These are phyloP conservation scores for Rosalia funebris DNA, from an alignment of 2,888 invertebrate species.

Conservation along the genomic window DNA sequence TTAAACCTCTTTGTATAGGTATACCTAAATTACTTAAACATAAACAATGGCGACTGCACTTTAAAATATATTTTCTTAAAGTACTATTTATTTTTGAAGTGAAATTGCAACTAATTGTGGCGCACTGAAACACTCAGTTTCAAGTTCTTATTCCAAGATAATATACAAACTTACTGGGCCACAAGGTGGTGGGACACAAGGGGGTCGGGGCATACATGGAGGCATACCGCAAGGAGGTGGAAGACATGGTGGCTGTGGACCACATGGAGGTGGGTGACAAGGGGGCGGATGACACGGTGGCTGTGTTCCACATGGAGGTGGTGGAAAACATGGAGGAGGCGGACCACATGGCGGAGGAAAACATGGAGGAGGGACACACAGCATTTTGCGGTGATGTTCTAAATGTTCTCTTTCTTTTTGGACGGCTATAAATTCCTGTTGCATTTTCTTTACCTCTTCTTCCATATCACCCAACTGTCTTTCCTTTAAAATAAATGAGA, in stretches of 20 bases:
- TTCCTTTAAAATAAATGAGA: constrained; percentile 64
- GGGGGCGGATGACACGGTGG: constrained; percentile 37
- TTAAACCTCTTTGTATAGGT: too few species aligned
- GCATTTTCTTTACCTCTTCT: constrained; percentile 69
- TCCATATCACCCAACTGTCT: constrained; percentile 71
- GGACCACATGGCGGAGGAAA: constrained; percentile 54
- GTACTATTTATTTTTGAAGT: too few species aligned
- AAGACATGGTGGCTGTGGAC: constrained; percentile 36
- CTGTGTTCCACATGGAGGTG: constrained; percentile 22
- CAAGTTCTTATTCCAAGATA: too few species aligned
- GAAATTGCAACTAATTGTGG: too few species aligned
- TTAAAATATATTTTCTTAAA: too few species aligned
- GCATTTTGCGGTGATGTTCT: constrained; percentile 62
- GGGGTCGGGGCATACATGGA: constrained; percentile 17
- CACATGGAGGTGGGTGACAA: constrained; percentile 3
- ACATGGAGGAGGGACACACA: constrained; percentile 61
- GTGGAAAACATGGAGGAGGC: constrained; percentile 41
- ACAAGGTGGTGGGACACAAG: constrained; percentile 36
- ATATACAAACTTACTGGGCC: constrained; percentile 37
- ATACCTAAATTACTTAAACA: too few species aligned
- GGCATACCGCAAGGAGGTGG: constrained; percentile 21
- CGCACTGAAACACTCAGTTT: too few species aligned
- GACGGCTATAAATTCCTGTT: constrained; percentile 65
- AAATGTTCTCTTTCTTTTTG: constrained; percentile 67
- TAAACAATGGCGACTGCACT: too few species aligned